Evolutionary conservation across 2,797 vertebrate species (phyloP).

Genomic region (Rhinella marina): DNA sequence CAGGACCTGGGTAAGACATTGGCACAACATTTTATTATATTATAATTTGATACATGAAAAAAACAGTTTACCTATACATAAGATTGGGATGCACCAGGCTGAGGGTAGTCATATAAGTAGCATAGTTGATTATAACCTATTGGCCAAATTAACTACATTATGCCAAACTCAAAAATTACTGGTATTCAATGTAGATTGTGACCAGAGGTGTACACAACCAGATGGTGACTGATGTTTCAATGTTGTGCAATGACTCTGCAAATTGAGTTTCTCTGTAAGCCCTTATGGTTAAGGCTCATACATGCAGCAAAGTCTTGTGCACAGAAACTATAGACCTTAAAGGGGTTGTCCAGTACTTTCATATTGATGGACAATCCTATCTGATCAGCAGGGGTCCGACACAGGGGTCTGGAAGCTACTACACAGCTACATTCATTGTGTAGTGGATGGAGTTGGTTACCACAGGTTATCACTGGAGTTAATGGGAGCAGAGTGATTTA

Average conservation of each 20-base stretch:
- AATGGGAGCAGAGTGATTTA: no score
- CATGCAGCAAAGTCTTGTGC: no score
- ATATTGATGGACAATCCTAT: no score
- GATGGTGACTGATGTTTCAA: neutral
- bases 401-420: no score
- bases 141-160: neutral
- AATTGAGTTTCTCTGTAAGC: no score
- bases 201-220: neutral
- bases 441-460: no score
- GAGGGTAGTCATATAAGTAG: neutral
- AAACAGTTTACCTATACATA: neutral
- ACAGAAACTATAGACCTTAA: no score
- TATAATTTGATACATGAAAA: neutral
- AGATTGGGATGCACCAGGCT: neutral
- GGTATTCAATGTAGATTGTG: neutral
- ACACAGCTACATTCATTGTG: no score
- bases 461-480: no score
- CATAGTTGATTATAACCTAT: neutral
- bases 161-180: neutral
- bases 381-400: no score
- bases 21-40: slow-evolving; percentile 12
- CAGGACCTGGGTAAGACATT: slow-evolving; percentile 85
- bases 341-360: no score
- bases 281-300: no score
- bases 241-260: neutral